A percentile compares a stretch with the other conserved stretches of the same genome.
These are phyloP conservation scores for Lamprotornis superbus DNA, from an alignment of 2,113 vertebrate genomes.

Conservation along the genomic window DNA sequence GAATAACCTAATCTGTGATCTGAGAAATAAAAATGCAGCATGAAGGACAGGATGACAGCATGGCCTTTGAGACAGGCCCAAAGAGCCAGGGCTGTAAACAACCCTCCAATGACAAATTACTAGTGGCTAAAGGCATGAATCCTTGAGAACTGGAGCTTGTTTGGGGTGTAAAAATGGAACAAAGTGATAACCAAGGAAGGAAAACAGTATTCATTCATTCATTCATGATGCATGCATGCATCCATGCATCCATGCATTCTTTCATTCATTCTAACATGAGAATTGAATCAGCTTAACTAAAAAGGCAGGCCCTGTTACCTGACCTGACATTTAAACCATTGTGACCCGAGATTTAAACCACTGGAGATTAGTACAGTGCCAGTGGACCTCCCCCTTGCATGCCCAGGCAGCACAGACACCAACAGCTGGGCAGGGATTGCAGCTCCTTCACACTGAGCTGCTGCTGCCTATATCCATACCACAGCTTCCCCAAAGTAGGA, in stretches of 20 bases:
- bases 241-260: neutral
- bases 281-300: neutral
- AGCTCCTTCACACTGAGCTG: neutral
- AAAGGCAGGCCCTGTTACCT: neutral
- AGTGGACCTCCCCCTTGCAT: fast-evolving
- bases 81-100: neutral
- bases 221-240: neutral
- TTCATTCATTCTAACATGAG: neutral
- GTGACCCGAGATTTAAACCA: neutral
- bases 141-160: neutral
- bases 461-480: neutral
- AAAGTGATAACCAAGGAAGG: neutral
- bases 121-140: neutral
- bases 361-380: neutral
- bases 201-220: neutral
- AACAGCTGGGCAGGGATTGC: neutral
- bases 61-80: neutral
- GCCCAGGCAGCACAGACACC: neutral
- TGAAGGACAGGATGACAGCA: neutral
- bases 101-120: neutral
- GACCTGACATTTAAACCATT: fast-evolving
- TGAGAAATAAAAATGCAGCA: neutral
- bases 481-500: neutral
- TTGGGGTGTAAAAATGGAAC: neutral
- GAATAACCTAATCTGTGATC: neutral